phyloP scores from a whole-genome alignment of 2,888 invertebrate species.

The Drosophila flavopinicola region DNA sequence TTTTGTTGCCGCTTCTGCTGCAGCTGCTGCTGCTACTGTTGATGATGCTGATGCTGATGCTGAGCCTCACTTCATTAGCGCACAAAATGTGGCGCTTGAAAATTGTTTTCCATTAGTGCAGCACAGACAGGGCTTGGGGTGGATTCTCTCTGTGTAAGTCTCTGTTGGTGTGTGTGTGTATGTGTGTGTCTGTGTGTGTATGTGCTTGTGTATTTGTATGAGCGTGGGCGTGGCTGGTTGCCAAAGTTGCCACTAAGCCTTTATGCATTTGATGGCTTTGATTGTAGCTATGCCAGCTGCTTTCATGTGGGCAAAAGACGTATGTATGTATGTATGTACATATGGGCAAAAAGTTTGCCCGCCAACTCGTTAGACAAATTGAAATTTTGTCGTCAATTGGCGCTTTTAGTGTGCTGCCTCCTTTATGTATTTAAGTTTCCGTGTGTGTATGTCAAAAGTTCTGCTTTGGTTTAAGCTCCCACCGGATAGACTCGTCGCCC shows the following conservation, averaged over 20 bases:
- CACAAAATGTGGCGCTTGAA: constrained; percentile 61
- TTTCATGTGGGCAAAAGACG: constrained; percentile 40
- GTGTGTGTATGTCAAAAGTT: constrained; percentile 37
- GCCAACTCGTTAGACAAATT: constrained; percentile 74
- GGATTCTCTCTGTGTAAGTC: constrained; percentile 5
- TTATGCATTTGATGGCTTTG: constrained; percentile 78
- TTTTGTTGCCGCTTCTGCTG: constrained; percentile 17
- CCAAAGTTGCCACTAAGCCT: constrained; percentile 66
- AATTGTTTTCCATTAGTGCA: constrained; percentile 70
- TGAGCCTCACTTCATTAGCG: constrained; percentile 68
- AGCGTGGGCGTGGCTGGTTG: constrained; percentile 21
- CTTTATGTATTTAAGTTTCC: neutral
- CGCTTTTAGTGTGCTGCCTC: constrained; percentile 46
- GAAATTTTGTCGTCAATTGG: constrained; percentile 76
- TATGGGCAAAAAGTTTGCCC: constrained; percentile 63
- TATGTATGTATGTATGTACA: constrained; percentile 30
- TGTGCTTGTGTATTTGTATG: constrained; percentile 7
- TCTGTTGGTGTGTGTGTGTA: neutral
- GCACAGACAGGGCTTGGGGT: constrained; percentile 13
- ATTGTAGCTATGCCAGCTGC: constrained; percentile 52
- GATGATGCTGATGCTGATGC: constrained; percentile 18
- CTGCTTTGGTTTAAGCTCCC: constrained; percentile 30
- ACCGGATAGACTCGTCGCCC: no score
- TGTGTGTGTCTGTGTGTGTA: constrained; percentile 22
- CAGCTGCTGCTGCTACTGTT: constrained; percentile 7